Base-by-base conservation (phyloP, 2,888 invertebrate genomes). In the Drosophila lacicola region DNA sequence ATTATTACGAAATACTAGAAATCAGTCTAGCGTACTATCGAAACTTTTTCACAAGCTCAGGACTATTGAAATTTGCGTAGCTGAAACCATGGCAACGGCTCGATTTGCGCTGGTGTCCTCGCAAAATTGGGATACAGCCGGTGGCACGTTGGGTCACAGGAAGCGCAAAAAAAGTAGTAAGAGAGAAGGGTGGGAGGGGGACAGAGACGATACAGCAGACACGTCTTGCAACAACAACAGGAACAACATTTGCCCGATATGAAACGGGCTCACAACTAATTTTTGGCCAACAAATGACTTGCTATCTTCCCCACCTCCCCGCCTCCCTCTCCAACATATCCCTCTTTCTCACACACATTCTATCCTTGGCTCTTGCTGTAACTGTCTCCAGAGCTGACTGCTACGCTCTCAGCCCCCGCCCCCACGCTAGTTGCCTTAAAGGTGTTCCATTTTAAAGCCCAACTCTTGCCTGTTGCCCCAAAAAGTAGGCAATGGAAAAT, bases 241-340 rank as follows among this genome's bases (percentile, higher is more conserved):
- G 21, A 81, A 56, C 65, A 70, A 66, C 69, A 79, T 79, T 82
- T 71, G 69, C 71, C 64, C 63, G 74, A 82, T 82, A 71, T 74
- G 81, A 82, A 83, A 72, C 74, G 66, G 62, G 74, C 83, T 74
- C 80, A 70, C 82, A 87, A 81, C 82, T 74, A 87, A 82, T 87
- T 76, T 82, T 87, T 78, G 76, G 84, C 54, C 53, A 87, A 76
- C 88, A 82, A 87, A 76, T 83, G 88, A 82, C 75, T 81, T 62
- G 60, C 63, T n/a, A 50, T 44, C 13, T 21, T 25, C 14, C 29
- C 6, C 25, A 8, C 8, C 25, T 1, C 1, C 2, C 17, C 17
- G 17, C 17, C 17, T 17, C 34, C 14, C 19, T 6, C 29, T 11
- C 9, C 8, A 8, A 29, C 29, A 29, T 46, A 9, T 58, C 36